Conservation (phyloP, 23 tunicate species). For the Pegea sp. region DNA sequence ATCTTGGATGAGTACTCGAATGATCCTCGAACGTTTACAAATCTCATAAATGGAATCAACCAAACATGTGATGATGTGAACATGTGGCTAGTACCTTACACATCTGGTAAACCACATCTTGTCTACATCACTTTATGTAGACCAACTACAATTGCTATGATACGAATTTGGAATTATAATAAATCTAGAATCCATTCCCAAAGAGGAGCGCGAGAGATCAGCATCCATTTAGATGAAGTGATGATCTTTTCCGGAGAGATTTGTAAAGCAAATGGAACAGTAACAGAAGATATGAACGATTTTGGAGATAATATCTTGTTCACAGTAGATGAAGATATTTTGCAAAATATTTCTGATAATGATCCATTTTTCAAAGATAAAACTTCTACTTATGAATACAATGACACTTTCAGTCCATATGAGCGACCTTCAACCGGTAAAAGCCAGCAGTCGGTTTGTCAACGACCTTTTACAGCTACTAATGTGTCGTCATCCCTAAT, state of each 20-base stretch:
- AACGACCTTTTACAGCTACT: background rate
- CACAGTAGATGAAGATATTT: slow-evolving; percentile 60
- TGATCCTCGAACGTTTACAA: slow-evolving; percentile 49
- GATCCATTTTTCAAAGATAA: slow-evolving; percentile 21
- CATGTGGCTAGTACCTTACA: slow-evolving; percentile 65
- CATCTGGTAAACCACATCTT: slow-evolving; percentile 19
- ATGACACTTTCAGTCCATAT: slow-evolving; percentile 2
- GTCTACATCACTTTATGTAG: slow-evolving; percentile 18
- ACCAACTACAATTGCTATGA: slow-evolving; percentile 30
- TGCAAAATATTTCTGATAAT: slow-evolving; percentile 48
- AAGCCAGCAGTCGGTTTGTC: background rate
- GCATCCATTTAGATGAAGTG: slow-evolving; percentile 24
- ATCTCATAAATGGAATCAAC: slow-evolving; percentile 54
- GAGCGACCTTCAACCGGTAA: background rate
- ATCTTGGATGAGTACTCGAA: slow-evolving; percentile 22
- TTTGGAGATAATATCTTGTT: slow-evolving; percentile 74
- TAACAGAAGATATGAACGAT: slow-evolving; percentile 4
- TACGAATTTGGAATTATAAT: slow-evolving; percentile 88
- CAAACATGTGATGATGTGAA: slow-evolving; percentile 66
- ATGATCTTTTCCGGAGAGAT: slow-evolving; percentile 65
- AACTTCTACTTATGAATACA: background rate
- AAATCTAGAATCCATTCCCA: slow-evolving; percentile 66
- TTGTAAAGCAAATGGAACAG: slow-evolving; percentile 32
- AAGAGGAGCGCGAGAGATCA: slow-evolving; percentile 42
- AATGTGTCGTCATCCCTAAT: background rate